phyloP scores from a whole-genome alignment of 2,113 vertebrate genomes.

The Notothenia rossii region DNA sequence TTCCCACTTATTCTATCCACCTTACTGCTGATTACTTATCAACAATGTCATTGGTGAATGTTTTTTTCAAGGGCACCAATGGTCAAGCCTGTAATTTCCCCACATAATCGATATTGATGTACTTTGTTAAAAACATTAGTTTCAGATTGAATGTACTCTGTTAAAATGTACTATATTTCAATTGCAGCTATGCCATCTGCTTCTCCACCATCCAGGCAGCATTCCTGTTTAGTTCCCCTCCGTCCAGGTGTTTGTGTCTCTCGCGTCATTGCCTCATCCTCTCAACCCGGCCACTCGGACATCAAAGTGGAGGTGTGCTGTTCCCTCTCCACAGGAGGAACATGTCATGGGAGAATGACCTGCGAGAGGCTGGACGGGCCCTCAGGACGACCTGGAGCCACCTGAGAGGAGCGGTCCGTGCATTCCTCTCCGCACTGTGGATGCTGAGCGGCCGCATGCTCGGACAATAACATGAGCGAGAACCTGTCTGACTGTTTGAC shows the following conservation, averaged over 20 bases:
- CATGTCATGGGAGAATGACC: conserved; percentile 78
- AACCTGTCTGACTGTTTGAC: conserved; percentile 24
- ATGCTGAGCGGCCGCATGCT: conserved; percentile 10
- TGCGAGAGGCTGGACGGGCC: conserved; percentile 46
- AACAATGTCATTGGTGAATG: no score
- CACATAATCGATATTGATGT: no score
- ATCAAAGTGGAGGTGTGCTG: conserved; percentile 74
- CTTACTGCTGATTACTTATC: no score
- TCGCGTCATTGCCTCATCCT: conserved; percentile 52
- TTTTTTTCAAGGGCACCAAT: no score
- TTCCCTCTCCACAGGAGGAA: conserved; percentile 50
- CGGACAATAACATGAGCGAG: conserved; percentile 9
- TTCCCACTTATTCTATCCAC: no score
- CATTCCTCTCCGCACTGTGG: conserved; percentile 54
- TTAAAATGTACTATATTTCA: neutral
- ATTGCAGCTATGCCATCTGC: conserved; percentile 13
- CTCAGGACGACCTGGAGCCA: conserved; percentile 58
- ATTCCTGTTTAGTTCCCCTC: conserved; percentile 62
- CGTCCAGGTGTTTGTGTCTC: conserved; percentile 70
- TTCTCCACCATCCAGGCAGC: conserved; percentile 8
- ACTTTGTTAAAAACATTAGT: neutral
- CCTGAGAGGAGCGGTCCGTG: conserved; percentile 70
- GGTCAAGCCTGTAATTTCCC: no score
- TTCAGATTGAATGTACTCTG: neutral
- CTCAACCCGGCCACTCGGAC: conserved; percentile 60